Evolutionary conservation across 2,888 invertebrate species (phyloP).

Genomic region (Fabriciana adippe): DNA sequence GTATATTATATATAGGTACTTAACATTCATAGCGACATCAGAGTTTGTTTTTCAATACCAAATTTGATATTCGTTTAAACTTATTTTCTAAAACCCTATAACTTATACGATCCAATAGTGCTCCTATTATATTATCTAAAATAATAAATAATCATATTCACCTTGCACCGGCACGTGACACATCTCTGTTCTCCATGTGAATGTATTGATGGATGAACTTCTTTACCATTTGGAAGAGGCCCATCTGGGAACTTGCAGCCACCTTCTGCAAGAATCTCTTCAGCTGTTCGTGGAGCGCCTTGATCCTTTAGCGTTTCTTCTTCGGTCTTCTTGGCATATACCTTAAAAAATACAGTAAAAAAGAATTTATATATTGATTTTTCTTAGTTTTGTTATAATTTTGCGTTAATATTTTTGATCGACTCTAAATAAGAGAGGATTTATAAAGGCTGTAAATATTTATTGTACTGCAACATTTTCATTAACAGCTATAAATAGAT

Average conservation of each 20-base stretch:
- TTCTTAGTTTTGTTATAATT: background rate
- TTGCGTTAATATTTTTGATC: background rate
- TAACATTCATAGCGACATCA: too few species aligned
- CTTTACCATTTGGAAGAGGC: constrained; percentile 87
- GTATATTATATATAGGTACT: too few species aligned
- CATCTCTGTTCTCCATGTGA: constrained; percentile 95
- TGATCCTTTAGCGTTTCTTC: constrained; percentile 72
- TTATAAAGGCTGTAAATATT: too few species aligned
- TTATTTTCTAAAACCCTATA: too few species aligned
- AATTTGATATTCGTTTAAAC: too few species aligned
- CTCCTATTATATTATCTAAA: too few species aligned
- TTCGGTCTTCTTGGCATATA: constrained; percentile 70
- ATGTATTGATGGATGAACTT: constrained; percentile 94
- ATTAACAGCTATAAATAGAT: too few species aligned
- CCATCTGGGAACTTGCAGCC: constrained; percentile 91
- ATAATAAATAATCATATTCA: constrained; percentile 54
- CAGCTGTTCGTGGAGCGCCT: constrained; percentile 79
- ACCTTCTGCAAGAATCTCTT: constrained; percentile 88
- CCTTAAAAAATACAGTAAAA: constrained; percentile 47
- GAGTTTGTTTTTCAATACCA: too few species aligned
- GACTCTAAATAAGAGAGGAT: background rate
- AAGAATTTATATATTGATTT: background rate
- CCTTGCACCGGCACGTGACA: constrained; percentile 95
- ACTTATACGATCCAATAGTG: too few species aligned
- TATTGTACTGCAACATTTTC: too few species aligned